These are phyloP conservation scores for Dendrolimus pini DNA, from an alignment of 2,888 invertebrate species.

Conservation along the genomic window DNA sequence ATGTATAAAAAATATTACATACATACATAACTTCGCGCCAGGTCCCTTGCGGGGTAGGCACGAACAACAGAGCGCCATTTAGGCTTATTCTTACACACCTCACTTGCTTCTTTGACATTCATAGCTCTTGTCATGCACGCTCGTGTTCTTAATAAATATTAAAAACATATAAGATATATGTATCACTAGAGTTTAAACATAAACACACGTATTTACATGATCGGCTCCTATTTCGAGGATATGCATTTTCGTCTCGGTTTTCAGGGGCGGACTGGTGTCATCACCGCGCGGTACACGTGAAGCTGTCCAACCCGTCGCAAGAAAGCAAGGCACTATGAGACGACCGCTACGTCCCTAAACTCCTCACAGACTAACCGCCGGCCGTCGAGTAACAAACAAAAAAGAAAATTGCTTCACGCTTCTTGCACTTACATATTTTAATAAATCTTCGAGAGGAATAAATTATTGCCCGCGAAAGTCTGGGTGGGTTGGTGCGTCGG, in stretches of 20 bases:
- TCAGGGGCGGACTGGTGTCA: conserved; percentile 39
- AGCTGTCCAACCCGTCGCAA: conserved; percentile 18
- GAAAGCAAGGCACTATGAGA: conserved; percentile 21
- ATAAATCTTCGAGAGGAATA: conserved; percentile 61
- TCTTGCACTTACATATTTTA: conserved; percentile 67
- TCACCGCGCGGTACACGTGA: conserved; percentile 29
- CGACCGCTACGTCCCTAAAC: conserved; percentile 51
- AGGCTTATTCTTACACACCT: no score
- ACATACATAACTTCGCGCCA: no score
- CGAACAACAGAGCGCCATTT: no score
- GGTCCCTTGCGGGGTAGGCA: no score
- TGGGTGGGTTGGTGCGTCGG: conserved; percentile 38
- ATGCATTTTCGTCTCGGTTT: conserved; percentile 53
- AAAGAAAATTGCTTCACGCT: conserved; percentile 74
- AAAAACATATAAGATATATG: no score
- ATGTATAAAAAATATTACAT: no score
- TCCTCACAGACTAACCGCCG: conserved; percentile 51
- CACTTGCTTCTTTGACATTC: no score
- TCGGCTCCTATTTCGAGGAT: conserved; percentile 71
- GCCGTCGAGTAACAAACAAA: conserved; percentile 43
- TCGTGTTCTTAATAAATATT: no score
- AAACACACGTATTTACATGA: conserved; percentile 47
- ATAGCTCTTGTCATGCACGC: no score
- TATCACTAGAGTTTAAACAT: background rate
- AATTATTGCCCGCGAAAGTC: conserved; percentile 70